These are phyloP conservation scores for Pemphredon lugubris DNA, from an alignment of 2,888 invertebrate species.

Conservation along the genomic window DNA sequence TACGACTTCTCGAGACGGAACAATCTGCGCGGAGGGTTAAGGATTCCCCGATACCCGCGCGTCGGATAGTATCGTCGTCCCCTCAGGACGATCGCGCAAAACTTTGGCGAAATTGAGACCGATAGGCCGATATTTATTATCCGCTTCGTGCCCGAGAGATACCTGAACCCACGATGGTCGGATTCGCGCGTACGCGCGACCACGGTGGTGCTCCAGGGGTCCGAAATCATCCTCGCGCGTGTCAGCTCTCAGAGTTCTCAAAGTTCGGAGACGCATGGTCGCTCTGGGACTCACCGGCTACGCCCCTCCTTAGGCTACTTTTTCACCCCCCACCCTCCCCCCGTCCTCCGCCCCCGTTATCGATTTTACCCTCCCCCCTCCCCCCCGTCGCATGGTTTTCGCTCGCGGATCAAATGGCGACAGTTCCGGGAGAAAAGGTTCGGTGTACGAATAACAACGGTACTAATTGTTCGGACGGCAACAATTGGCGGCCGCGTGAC, in stretches of 20 bases:
- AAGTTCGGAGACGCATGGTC: slow-evolving; percentile 43
- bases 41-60: no score
- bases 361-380: slow-evolving; percentile 13
- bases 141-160: neutral
- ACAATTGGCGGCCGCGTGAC: slow-evolving; percentile 23
- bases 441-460: slow-evolving; percentile 5
- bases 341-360: no score
- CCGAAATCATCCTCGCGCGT: slow-evolving; percentile 4
- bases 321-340: slow-evolving; percentile 17
- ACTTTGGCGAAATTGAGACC: slow-evolving; percentile 66
- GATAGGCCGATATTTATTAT: slow-evolving; percentile 57
- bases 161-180: neutral
- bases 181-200: neutral
- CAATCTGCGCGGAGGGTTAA: no score
- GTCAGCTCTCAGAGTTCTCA: slow-evolving; percentile 11
- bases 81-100: no score
- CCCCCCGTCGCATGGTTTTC: neutral
- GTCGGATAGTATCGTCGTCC: no score
- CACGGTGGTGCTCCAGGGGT: slow-evolving; percentile 7
- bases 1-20: no score
- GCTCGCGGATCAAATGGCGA: no score
- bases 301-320: no score
- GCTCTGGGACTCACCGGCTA: slow-evolving; percentile 35
- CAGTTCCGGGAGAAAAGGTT: neutral
- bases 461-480: slow-evolving; percentile 29